These are phyloP conservation scores for Emydoidea blandingii DNA, from an alignment of 2,797 vertebrate species.

Conservation along the genomic window DNA sequence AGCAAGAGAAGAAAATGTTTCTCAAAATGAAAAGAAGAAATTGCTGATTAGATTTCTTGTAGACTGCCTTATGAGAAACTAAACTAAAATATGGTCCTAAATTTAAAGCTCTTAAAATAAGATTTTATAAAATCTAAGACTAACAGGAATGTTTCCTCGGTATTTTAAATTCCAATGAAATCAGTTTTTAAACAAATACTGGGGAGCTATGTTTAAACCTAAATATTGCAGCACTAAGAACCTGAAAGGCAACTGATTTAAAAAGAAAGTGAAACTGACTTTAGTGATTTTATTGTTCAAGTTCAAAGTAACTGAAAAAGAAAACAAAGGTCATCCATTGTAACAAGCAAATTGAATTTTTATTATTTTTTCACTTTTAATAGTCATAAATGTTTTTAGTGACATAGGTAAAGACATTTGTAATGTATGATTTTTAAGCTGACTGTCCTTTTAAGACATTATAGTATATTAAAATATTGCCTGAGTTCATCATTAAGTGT, in stretches of 20 bases:
- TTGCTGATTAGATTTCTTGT: neutral
- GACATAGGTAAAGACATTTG: neutral
- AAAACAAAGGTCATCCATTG: neutral
- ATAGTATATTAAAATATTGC: neutral
- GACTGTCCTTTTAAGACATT: neutral
- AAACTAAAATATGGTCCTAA: neutral
- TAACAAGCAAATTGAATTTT: neutral
- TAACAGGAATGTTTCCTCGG: neutral
- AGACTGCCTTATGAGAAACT: neutral
- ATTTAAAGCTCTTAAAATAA: neutral
- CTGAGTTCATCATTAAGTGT: neutral
- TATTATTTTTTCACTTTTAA: neutral
- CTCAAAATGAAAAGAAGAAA: neutral
- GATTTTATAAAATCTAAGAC: neutral
- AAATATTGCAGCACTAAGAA: neutral
- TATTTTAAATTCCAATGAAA: neutral
- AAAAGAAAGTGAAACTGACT: neutral
- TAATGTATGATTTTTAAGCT: neutral
- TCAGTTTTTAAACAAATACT: neutral
- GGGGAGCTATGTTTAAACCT: neutral
- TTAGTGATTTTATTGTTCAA: neutral
- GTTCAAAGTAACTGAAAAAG: neutral
- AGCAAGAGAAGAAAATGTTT: slow-evolving; percentile 6
- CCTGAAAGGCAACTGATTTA: neutral
- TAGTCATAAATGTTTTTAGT: neutral